Evolutionary conservation across 1,140 invertebrate species (phyloP).

Genomic region (Apis florea): DNA sequence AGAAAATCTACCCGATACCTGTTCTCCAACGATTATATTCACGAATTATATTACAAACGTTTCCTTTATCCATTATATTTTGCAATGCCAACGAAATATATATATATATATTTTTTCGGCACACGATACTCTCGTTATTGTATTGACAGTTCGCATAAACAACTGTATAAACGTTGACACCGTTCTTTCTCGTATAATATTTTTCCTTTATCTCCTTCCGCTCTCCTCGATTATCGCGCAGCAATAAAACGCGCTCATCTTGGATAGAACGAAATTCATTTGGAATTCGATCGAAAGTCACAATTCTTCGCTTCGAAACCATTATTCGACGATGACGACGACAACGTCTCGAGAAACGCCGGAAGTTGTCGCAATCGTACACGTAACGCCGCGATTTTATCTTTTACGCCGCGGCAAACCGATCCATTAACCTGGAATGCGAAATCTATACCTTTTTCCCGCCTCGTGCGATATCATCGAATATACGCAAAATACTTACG

Average conservation of each 20-base stretch:
- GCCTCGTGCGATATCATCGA: too few relatives aligned
- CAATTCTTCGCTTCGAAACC: not conserved
- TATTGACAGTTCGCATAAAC: not conserved
- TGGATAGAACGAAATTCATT: not conserved
- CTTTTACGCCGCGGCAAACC: not conserved
- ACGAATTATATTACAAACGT: too few relatives aligned
- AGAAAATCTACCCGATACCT: conserved; percentile 25
- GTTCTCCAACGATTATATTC: conserved; percentile 1
- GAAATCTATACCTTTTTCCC: too few relatives aligned
- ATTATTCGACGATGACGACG: not conserved
- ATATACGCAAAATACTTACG: too few relatives aligned
- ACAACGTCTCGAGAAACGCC: not conserved
- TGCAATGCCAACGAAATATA: too few relatives aligned
- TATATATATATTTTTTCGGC: too few relatives aligned
- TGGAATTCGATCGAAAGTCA: not conserved
- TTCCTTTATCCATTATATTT: too few relatives aligned
- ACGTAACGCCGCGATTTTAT: not conserved
- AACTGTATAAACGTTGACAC: not conserved
- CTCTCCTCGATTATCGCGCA: not conserved
- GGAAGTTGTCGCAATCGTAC: conserved; percentile 5
- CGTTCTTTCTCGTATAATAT: not conserved
- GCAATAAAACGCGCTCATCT: not conserved
- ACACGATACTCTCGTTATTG: too few relatives aligned
- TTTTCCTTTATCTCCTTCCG: not conserved
- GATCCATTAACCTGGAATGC: not conserved